These are phyloP conservation scores for Eupithecia insigniata DNA, from an alignment of 2,888 invertebrate genomes.

Conservation along the genomic window DNA sequence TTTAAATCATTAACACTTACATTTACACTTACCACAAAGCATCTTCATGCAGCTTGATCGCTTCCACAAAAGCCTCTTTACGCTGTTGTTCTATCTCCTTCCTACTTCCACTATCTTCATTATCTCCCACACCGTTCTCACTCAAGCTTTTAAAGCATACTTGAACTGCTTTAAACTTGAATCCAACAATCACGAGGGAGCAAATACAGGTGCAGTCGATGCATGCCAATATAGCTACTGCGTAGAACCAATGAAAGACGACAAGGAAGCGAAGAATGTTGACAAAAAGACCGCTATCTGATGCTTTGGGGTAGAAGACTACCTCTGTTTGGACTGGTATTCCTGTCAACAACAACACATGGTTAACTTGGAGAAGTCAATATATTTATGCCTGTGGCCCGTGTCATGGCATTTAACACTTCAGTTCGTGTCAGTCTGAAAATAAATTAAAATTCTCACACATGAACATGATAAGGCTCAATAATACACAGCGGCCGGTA, in stretches of 20 bases:
- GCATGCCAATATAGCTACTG: slow-evolving; percentile 57
- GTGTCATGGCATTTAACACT: too few species aligned
- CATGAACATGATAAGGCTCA: too few species aligned
- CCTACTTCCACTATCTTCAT: slow-evolving; percentile 33
- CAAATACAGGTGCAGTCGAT: slow-evolving; percentile 58
- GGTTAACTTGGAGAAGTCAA: neutral
- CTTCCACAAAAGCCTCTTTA: slow-evolving; percentile 55
- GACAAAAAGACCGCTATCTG: slow-evolving; percentile 49
- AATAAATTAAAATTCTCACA: too few species aligned
- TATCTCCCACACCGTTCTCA: slow-evolving; percentile 45
- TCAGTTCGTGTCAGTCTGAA: too few species aligned
- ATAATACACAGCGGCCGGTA: neutral
- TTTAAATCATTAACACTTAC: too few species aligned
- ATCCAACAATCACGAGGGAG: slow-evolving; percentile 55
- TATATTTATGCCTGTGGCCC: too few species aligned
- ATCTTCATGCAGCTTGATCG: slow-evolving; percentile 63
- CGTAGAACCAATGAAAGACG: slow-evolving; percentile 63
- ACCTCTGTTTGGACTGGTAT: slow-evolving; percentile 62
- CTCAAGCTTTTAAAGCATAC: slow-evolving; percentile 55
- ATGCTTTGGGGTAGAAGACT: slow-evolving; percentile 54
- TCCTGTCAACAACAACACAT: slow-evolving; percentile 46
- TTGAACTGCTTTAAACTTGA: slow-evolving; percentile 60
- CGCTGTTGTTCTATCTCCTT: slow-evolving; percentile 49
- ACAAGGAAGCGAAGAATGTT: slow-evolving; percentile 56
- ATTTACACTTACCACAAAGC: slow-evolving; percentile 58